Evolutionary conservation across 2,797 vertebrate genomes (phyloP).

Genomic region (Scomberomorus guttatus): DNA sequence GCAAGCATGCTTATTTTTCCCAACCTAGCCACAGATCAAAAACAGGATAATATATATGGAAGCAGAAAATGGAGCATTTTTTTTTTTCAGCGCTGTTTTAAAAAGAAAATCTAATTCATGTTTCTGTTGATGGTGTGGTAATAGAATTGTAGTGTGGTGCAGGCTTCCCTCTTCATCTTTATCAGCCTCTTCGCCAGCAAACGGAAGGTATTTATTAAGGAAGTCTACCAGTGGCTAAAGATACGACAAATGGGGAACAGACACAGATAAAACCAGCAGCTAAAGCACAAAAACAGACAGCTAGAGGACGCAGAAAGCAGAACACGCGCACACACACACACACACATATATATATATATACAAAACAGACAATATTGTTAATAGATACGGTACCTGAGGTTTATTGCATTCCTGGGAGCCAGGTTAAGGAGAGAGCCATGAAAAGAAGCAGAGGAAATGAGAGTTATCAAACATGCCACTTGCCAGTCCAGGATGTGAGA

Average conservation of each 20-base stretch:
- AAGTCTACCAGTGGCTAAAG: slow-evolving; percentile 51
- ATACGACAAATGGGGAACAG: slow-evolving; percentile 44
- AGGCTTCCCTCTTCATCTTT: slow-evolving; percentile 18
- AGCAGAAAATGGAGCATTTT: slow-evolving; percentile 10
- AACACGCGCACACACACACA: slow-evolving; percentile 49
- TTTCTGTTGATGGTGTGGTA: slow-evolving; percentile 25
- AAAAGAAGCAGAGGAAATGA: slow-evolving; percentile 94
- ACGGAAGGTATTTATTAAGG: slow-evolving; percentile 60
- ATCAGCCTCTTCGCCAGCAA: slow-evolving; percentile 40
- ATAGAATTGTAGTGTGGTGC: slow-evolving; percentile 29
- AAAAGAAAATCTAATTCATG: slow-evolving; percentile 25
- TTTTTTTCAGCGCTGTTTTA: slow-evolving; percentile 26
- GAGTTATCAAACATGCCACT: slow-evolving; percentile 90
- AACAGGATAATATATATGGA: slow-evolving; percentile 12
- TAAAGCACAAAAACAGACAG: slow-evolving; percentile 61
- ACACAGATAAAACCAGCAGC: slow-evolving; percentile 52
- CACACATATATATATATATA: slow-evolving; percentile 37
- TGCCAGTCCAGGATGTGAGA: slow-evolving; percentile 81
- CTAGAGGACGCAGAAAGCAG: slow-evolving; percentile 30
- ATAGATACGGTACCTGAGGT: slow-evolving; percentile 95
- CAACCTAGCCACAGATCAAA: slow-evolving; percentile 19
- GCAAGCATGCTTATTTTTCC: slow-evolving; percentile 8
- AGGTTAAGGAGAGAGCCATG: slow-evolving; percentile 92
- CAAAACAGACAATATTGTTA: slow-evolving; percentile 83
- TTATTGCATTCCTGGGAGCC: slow-evolving; percentile 98